Evolutionary conservation across 2,888 invertebrate species (phyloP).

Genomic region (Cybosia mesomella): DNA sequence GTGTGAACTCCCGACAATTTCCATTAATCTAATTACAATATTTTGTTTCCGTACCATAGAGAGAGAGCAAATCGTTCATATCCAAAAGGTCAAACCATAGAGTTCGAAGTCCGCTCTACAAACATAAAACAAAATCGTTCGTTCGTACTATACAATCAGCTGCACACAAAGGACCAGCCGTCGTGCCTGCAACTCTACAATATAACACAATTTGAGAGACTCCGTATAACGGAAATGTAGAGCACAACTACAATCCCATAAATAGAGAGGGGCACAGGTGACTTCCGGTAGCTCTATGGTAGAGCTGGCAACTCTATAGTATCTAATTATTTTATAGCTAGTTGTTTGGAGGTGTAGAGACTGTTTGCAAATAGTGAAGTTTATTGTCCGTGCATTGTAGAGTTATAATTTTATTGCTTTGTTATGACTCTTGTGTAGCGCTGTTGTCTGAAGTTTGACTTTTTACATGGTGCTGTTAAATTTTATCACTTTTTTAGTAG

Average conservation of each 20-base stretch:
- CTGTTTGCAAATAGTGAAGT: constrained; percentile 17
- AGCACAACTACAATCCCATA: constrained; percentile 50
- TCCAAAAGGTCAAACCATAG: not conserved
- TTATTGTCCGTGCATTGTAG: constrained; percentile 19
- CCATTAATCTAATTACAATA: too few relatives aligned
- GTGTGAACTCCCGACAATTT: too few relatives aligned
- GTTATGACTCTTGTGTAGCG: constrained; percentile 3
- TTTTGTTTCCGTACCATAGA: too few relatives aligned
- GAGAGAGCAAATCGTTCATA: too few relatives aligned
- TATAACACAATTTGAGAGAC: constrained; percentile 28
- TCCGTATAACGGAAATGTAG: constrained; percentile 21
- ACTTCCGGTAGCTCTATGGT: constrained; percentile 40
- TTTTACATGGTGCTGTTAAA: not conserved
- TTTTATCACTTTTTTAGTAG: not conserved
- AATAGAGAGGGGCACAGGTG: constrained; percentile 47
- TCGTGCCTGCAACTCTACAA: constrained; percentile 21
- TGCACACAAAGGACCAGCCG: constrained; percentile 21
- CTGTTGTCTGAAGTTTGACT: constrained; percentile 1
- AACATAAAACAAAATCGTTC: constrained; percentile 16
- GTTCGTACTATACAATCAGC: constrained; percentile 21
- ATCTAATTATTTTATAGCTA: constrained; percentile 43
- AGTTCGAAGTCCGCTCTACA: not conserved
- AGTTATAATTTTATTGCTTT: constrained; percentile 18
- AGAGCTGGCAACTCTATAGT: constrained; percentile 11
- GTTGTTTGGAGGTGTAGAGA: constrained; percentile 23